Percentiles rank a stretch among this genome's conserved stretches.
Evolutionary conservation across 2,797 vertebrate species (phyloP).

Genomic region (Phrynocephalus guinanensis): DNA sequence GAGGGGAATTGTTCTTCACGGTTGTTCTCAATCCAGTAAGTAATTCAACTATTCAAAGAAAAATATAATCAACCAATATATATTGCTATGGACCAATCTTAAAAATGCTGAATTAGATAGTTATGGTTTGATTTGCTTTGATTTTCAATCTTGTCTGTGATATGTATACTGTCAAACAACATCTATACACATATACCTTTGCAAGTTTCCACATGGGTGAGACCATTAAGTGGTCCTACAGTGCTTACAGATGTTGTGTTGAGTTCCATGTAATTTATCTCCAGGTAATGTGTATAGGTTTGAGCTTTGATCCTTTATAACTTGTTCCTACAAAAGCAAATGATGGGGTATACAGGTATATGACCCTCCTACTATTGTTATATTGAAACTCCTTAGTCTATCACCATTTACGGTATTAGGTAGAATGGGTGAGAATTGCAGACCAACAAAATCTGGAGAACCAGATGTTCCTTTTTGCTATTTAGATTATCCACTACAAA

Average conservation of each 20-base stretch:
- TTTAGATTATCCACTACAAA: background rate
- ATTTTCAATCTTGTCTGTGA: background rate
- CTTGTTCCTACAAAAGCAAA: background rate
- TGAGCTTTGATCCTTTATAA: background rate
- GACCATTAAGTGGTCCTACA: background rate
- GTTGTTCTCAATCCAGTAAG: slow-evolving; percentile 96
- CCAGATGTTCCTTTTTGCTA: background rate
- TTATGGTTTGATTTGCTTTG: slow-evolving; percentile 16
- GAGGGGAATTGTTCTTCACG: slow-evolving; percentile 96
- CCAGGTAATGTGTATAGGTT: background rate
- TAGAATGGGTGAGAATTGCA: background rate
- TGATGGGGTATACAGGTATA: background rate
- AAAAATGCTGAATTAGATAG: background rate
- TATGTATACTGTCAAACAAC: background rate
- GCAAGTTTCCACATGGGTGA: background rate
- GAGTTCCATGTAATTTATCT: background rate
- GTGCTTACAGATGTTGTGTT: background rate
- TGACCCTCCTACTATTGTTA: too few species aligned
- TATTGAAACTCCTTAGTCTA: background rate
- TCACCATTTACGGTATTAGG: background rate
- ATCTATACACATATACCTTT: background rate
- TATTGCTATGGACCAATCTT: background rate
- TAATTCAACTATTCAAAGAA: slow-evolving; percentile 51
- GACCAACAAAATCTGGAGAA: background rate
- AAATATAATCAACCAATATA: background rate